Base-by-base conservation (phyloP, 2,797 vertebrate genomes). In the Malacoctenus gilli region DNA sequence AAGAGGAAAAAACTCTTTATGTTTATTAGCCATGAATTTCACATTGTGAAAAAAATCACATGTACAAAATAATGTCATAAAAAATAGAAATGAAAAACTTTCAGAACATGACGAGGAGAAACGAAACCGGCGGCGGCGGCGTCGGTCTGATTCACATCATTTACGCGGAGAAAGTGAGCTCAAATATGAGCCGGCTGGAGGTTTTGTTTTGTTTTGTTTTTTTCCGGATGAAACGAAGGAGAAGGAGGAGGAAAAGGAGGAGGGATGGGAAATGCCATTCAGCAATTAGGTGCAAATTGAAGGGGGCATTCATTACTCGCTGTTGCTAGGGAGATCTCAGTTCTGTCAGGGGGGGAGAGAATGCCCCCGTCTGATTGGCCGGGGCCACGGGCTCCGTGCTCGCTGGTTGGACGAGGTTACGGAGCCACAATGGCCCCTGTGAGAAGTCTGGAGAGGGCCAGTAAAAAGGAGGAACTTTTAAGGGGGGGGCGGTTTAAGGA, bases 1-100 rank as follows among this genome's bases (percentile, higher is more conserved):
- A 92, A 95, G 93, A 98, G 91, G 93, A 96, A 95, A 92, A 94
- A 92, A 87, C 92, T 94, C 93, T 94, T n/a, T 92, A 94, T 95
- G 94, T 98, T 98, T 97, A 97, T 87, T 87, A 86, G 93, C 92
- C 93, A 95, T 94, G 93, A 92, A 94, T 96, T 98, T 98, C 95
- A 98, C 95, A 96, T 95, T 95, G 94, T 97, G 94, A 94, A 96
- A 95, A 92, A 90, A 93, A 77, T 86, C 85, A 93, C 90, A 94
- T 93, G 92, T 95, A 96, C 94, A 95, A 96, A 97, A 96, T 85
- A 91, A 91, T 89, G 78, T 92, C 90, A 92, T 93, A 89, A 83
- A 89, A 83, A 88, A 87, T 87, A 85, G 78, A 85, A 90, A 89
- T 59, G 22, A 88, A n/a, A 86, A 85, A 66, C 72, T 69, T 82